phyloP scores from a whole-genome alignment of 2,113 vertebrate genomes.

The Rynchops niger region DNA sequence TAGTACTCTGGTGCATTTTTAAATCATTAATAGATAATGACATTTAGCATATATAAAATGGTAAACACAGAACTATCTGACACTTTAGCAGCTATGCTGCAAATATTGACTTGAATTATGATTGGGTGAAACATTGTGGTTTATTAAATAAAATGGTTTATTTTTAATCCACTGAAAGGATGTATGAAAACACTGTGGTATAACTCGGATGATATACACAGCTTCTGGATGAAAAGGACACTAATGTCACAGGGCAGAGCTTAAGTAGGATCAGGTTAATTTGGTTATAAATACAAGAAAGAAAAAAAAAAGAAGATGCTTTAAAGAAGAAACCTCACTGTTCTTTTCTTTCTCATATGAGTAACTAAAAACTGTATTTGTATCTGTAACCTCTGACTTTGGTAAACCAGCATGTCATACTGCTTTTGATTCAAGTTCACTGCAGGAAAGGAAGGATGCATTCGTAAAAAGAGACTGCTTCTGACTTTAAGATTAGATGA shows the following conservation, averaged over 20 bases:
- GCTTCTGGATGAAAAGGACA: neutral
- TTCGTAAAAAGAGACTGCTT: neutral
- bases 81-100: neutral
- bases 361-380: neutral
- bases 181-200: neutral
- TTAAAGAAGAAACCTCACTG: neutral
- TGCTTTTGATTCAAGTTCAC: neutral
- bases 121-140: neutral
- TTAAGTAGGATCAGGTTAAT: neutral
- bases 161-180: neutral
- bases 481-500: neutral
- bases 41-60: neutral
- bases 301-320: neutral
- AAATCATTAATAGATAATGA: neutral
- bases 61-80: neutral
- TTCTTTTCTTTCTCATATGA: neutral
- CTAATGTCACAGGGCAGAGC: neutral
- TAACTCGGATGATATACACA: neutral
- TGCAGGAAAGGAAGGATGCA: neutral
- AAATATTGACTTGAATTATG: neutral
- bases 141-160: neutral
- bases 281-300: neutral
- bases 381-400: neutral
- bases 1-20: neutral
- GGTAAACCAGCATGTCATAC: neutral